Evolutionary conservation across 92 coral and sea anemone genomes (phyloP).

Genomic region (Epizoanthus rinbou): DNA sequence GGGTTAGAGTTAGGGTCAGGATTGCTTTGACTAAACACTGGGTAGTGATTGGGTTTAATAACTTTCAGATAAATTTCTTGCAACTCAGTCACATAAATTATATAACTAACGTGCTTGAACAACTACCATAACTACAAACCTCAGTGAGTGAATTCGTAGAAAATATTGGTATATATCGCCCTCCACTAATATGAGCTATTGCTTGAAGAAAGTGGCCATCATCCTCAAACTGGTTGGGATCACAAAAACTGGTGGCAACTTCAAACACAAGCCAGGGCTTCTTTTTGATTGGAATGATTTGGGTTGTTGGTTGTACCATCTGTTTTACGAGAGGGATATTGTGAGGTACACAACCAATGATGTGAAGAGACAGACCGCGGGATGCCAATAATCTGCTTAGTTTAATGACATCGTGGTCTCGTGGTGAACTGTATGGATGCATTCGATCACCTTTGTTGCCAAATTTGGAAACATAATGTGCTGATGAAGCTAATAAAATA

Average conservation of each 20-base stretch:
- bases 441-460: background rate
- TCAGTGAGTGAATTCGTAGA: slow-evolving; percentile 20
- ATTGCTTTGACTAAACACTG: too few relatives aligned
- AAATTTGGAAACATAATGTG: background rate
- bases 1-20: too few relatives aligned
- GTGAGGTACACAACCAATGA: slow-evolving; percentile 34
- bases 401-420: background rate
- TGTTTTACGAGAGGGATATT: background rate
- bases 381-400: slow-evolving; percentile 37
- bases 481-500: slow-evolving; percentile 1
- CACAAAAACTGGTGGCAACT: background rate
- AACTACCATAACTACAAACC: slow-evolving; percentile 10
- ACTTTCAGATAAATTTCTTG: too few relatives aligned
- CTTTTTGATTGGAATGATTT: background rate
- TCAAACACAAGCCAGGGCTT: slow-evolving; percentile 5
- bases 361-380: slow-evolving; percentile 28
- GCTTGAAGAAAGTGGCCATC: slow-evolving; percentile 32
- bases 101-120: too few relatives aligned
- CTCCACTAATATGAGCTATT: slow-evolving; percentile 36
- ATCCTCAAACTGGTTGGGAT: slow-evolving; percentile 29
- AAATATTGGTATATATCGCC: slow-evolving; percentile 30
- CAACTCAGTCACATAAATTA: background rate
- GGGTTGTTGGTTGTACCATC: background rate
- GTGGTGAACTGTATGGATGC: slow-evolving; percentile 8
- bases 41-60: too few relatives aligned